Percentiles rank a stretch among this genome's conserved stretches.
Conservation (phyloP, 2,888 invertebrate species). For the Polymixis lichenea region DNA sequence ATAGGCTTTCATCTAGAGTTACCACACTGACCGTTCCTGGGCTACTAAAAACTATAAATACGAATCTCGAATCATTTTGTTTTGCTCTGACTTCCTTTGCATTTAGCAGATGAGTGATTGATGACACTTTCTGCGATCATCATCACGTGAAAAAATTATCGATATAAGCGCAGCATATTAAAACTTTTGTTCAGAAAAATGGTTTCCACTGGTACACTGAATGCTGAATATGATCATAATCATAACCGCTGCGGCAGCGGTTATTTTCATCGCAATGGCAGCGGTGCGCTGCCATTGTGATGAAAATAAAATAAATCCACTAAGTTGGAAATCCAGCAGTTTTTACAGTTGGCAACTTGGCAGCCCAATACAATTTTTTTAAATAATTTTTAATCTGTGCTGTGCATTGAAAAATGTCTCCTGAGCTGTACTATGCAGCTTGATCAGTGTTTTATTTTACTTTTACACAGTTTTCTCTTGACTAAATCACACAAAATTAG, state of each 20-base stretch:
- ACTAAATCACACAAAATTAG: conserved; percentile 36
- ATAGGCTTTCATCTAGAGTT: background rate
- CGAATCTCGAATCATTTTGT: background rate
- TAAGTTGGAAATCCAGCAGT: background rate
- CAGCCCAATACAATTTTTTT: conserved; percentile 2
- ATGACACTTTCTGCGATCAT: background rate
- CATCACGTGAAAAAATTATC: background rate
- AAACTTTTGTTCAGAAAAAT: background rate
- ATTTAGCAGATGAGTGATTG: too few species aligned
- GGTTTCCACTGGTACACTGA: background rate
- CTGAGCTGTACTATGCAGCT: conserved; percentile 66
- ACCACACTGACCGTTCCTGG: background rate
- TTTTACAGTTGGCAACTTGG: conserved; percentile 31
- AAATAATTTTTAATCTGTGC: conserved; percentile 54
- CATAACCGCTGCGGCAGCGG: background rate
- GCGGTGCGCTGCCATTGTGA: background rate
- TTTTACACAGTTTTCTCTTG: conserved; percentile 68
- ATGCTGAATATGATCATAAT: background rate
- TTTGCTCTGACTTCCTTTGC: background rate
- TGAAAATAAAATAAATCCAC: background rate
- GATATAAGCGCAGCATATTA: background rate
- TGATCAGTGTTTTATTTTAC: conserved; percentile 78
- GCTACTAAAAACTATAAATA: background rate
- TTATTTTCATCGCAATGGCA: too few species aligned
- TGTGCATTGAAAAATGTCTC: conserved; percentile 70